Evolutionary conservation across 2,797 vertebrate species (phyloP).

Genomic region (Schizopygopsis malacanthus): DNA sequence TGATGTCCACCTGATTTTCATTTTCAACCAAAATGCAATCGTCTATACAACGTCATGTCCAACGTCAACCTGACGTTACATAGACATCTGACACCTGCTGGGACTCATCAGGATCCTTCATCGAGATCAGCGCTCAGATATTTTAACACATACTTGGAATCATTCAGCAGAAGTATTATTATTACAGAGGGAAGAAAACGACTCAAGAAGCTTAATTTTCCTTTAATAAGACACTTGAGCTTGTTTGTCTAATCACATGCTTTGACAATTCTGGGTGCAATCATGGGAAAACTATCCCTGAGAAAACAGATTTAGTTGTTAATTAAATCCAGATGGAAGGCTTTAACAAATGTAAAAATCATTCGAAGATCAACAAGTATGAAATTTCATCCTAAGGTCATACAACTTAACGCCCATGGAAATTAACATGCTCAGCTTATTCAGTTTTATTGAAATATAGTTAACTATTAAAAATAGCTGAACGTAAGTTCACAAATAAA

Average conservation of each 20-base stretch:
- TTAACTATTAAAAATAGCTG: background rate
- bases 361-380: background rate
- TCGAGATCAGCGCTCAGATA: background rate
- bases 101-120: background rate
- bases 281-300: constrained; percentile 1
- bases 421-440: background rate
- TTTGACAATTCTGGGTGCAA: constrained; percentile 18
- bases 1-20: too few relatives aligned
- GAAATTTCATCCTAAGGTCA: background rate
- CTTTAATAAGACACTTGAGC: constrained; percentile 10
- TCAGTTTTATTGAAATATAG: background rate
- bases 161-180: background rate
- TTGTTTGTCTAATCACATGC: constrained; percentile 34
- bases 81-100: too few relatives aligned
- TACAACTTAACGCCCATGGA: background rate
- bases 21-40: too few relatives aligned
- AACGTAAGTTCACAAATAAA: too few relatives aligned
- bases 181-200: constrained; percentile 1
- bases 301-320: background rate
- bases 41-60: too few relatives aligned
- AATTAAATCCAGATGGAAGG: constrained; percentile 14
- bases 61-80: too few relatives aligned
- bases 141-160: background rate
- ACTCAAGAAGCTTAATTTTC: background rate
- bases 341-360: background rate